These are phyloP conservation scores for Mystacornis crossleyi DNA, from an alignment of 2,113 vertebrate species.

Conservation along the genomic window DNA sequence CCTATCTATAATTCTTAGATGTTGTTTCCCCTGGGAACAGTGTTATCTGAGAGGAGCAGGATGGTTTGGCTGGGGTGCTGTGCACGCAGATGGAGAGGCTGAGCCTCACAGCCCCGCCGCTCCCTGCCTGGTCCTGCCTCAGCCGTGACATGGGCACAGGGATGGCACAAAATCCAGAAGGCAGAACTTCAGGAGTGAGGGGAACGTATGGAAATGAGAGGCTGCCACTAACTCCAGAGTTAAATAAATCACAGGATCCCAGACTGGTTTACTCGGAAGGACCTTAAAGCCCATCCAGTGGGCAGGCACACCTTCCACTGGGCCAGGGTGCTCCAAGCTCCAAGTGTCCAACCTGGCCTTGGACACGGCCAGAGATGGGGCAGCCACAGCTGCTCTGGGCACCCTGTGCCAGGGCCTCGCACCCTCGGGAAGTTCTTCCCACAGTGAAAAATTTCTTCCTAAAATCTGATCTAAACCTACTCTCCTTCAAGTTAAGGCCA, in stretches of 20 bases:
- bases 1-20: not conserved
- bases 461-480: not conserved
- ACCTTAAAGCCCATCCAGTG: not conserved
- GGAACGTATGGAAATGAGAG: accelerated
- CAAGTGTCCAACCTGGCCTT: not conserved
- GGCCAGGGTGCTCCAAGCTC: not conserved
- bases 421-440: not conserved
- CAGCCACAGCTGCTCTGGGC: not conserved
- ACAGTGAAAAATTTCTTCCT: not conserved
- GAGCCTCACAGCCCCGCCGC: not conserved
- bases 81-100: accelerated
- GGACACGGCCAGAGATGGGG: not conserved
- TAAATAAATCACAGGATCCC: not conserved
- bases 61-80: not conserved
- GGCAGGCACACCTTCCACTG: not conserved
- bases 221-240: not conserved
- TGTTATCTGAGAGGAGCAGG: not conserved
- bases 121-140: not conserved
- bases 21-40: not conserved
- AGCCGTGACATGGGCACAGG: accelerated
- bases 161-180: not conserved
- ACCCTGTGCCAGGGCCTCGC: not conserved
- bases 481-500: not conserved
- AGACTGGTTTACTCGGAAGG: not conserved
- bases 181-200: not conserved